Percentiles rank a stretch among this genome's conserved stretches.
Conservation (phyloP, 2,888 invertebrate genomes). For the Tetragonisca angustula region DNA sequence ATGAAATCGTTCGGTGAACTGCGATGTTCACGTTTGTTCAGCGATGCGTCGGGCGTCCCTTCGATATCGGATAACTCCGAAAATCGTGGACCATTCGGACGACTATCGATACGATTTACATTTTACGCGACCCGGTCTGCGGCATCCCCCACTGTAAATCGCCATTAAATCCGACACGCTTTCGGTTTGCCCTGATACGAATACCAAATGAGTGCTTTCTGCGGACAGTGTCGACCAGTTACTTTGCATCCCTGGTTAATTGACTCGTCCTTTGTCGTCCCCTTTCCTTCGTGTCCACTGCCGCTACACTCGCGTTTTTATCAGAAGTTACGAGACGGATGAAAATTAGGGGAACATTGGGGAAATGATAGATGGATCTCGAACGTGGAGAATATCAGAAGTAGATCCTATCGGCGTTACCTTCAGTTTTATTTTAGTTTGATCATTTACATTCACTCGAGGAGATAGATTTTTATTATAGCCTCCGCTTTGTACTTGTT, state of each 20-base stretch:
- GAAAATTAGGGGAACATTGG: too few species aligned
- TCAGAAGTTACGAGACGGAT: too few species aligned
- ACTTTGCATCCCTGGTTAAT: constrained; percentile 39
- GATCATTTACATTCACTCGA: too few species aligned
- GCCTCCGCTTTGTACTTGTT: too few species aligned
- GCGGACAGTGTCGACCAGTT: constrained; percentile 17
- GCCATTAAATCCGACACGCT: constrained; percentile 51
- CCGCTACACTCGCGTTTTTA: too few species aligned
- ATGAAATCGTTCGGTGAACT: background rate
- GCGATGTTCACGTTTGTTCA: constrained; percentile 17
- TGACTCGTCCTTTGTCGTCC: constrained; percentile 3
- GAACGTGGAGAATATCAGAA: too few species aligned
- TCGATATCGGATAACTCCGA: constrained; percentile 20
- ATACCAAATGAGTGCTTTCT: constrained; percentile 50
- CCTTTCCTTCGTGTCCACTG: background rate
- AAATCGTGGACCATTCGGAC: constrained; percentile 21
- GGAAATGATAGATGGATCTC: too few species aligned
- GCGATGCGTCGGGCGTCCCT: constrained; percentile 16
- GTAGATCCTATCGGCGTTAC: too few species aligned
- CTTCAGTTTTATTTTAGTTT: too few species aligned
- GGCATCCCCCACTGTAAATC: constrained; percentile 54
- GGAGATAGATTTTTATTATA: too few species aligned
- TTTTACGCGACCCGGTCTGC: constrained; percentile 52
- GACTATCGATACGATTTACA: constrained; percentile 57
- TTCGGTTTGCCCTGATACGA: constrained; percentile 54